Percentiles rank a stretch among this genome's conserved stretches.
phyloP scores from a whole-genome alignment of 2,888 invertebrate species.

The Oegoconia quadripuncta region DNA sequence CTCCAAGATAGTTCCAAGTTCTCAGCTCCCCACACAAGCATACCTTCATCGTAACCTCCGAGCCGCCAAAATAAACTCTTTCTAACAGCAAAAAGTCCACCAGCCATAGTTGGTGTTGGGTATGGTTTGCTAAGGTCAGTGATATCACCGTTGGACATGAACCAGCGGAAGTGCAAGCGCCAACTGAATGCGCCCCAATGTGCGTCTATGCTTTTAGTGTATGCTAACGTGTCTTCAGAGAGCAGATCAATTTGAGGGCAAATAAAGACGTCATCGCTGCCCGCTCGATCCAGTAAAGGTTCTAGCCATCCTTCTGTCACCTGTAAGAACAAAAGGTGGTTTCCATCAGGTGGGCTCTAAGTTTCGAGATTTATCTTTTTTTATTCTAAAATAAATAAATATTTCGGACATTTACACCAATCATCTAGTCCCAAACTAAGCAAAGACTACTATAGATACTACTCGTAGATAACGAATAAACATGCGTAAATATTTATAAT shows the following conservation, averaged over 20 bases:
- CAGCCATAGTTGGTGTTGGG: constrained; percentile 95
- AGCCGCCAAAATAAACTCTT: constrained; percentile 91
- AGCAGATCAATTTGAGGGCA: constrained; percentile 82
- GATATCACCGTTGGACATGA: constrained; percentile 84
- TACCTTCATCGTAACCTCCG: constrained; percentile 85
- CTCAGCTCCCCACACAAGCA: constrained; percentile 98
- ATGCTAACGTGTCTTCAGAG: constrained; percentile 97
- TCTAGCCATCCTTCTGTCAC: constrained; percentile 82
- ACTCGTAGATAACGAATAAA: too few species aligned
- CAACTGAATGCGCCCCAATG: constrained; percentile 99
- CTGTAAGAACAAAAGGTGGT: constrained; percentile 38
- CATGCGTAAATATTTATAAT: too few species aligned
- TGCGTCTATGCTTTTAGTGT: constrained; percentile 95
- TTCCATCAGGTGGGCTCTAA: too few species aligned
- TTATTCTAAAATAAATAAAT: too few species aligned
- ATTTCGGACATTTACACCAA: background rate
- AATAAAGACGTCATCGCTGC: constrained; percentile 68
- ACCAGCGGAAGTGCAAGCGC: constrained; percentile 96
- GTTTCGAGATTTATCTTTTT: too few species aligned
- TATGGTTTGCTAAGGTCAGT: constrained; percentile 84
- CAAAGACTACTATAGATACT: too few species aligned
- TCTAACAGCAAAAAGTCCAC: constrained; percentile 94
- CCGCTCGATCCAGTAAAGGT: constrained; percentile 75
- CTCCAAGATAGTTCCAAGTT: constrained; percentile 98
- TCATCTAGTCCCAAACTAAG: too few species aligned